phyloP scores from a whole-genome alignment of 92 coral and sea anemone genomes.

The Epizoanthus ramosus region DNA sequence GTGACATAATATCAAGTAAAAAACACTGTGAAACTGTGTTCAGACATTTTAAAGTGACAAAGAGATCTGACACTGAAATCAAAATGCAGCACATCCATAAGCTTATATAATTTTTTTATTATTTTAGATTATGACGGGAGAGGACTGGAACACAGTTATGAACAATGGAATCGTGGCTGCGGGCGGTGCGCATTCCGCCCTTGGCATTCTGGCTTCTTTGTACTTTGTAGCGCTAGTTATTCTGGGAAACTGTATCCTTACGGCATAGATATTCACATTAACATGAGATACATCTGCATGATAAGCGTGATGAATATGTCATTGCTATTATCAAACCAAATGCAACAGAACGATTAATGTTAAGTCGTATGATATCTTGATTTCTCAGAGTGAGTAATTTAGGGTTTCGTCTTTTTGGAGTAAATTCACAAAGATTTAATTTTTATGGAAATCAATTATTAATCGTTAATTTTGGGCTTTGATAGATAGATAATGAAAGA shows the following conservation, averaged over 20 bases:
- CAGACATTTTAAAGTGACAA: too few relatives aligned
- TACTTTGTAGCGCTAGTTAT: slow-evolving; percentile 93
- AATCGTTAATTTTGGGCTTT: neutral
- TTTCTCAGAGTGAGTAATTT: too few relatives aligned
- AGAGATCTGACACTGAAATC: too few relatives aligned
- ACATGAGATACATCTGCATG: neutral
- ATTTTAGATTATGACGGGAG: slow-evolving; percentile 95
- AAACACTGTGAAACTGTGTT: too few relatives aligned
- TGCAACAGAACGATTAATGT: too few relatives aligned
- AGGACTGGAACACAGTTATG: slow-evolving; percentile 98
- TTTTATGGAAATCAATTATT: neutral
- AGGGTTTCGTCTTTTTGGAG: neutral
- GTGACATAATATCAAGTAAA: too few relatives aligned
- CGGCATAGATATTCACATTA: neutral
- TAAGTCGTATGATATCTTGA: too few relatives aligned
- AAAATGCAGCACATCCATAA: too few relatives aligned
- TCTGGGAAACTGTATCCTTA: slow-evolving; percentile 95
- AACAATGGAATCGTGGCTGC: slow-evolving; percentile 93
- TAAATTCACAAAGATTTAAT: neutral
- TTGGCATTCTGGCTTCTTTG: slow-evolving; percentile 86
- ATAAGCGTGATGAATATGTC: too few relatives aligned
- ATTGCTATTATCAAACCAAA: too few relatives aligned
- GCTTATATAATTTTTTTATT: neutral
- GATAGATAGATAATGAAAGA: too few relatives aligned
- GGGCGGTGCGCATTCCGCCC: slow-evolving; percentile 77